These are phyloP conservation scores for Scrobipalpa atriplicella DNA, from an alignment of 2,888 invertebrate genomes.

Conservation along the genomic window DNA sequence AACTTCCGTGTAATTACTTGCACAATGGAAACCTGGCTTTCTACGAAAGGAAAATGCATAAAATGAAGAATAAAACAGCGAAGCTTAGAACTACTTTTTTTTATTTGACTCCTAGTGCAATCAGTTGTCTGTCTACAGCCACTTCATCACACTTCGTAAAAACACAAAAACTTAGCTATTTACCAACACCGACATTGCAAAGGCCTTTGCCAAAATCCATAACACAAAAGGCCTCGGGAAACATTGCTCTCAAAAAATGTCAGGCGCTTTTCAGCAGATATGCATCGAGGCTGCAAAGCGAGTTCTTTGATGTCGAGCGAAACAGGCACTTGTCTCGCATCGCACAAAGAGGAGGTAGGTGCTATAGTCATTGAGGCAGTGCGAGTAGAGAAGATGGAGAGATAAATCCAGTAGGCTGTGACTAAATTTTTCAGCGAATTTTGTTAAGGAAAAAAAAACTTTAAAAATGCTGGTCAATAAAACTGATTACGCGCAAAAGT, in stretches of 20 bases:
- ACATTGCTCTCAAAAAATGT: conserved; percentile 16
- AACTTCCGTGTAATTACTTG: no score
- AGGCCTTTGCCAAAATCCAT: conserved; percentile 3
- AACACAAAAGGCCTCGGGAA: not conserved
- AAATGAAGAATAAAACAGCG: no score
- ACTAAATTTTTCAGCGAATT: no score
- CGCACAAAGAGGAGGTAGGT: conserved; percentile 47
- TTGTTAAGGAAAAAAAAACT: no score
- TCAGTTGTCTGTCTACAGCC: not conserved
- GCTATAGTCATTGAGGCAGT: not conserved
- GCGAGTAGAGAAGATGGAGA: not conserved
- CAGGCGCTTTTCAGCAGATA: conserved; percentile 20
- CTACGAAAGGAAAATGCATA: no score
- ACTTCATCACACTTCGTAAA: not conserved
- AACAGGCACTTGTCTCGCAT: conserved; percentile 62
- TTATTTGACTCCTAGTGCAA: no score
- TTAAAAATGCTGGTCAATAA: no score
- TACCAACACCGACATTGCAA: not conserved
- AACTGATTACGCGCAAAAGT: no score
- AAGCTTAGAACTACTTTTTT: no score
- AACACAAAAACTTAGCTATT: not conserved
- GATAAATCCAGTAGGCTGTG: not conserved
- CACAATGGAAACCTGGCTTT: no score
- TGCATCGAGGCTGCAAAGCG: conserved; percentile 47
- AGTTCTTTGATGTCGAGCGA: conserved; percentile 61